Conservation (phyloP, 2,113 vertebrate genomes). For the Cololabis saira region DNA sequence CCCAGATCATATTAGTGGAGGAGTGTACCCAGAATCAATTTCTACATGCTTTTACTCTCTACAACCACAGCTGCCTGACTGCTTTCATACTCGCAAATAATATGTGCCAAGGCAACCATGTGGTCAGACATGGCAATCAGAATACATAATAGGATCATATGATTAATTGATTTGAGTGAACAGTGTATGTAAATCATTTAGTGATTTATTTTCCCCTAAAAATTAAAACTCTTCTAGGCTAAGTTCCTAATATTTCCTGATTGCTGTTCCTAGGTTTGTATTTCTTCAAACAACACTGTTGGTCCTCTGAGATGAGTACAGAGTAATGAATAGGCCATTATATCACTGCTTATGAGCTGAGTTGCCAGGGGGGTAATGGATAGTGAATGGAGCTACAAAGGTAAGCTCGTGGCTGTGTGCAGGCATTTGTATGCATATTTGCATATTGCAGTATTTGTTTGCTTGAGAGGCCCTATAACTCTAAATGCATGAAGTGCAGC, state of each 20-base stretch:
- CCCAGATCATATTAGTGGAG: slow-evolving; percentile 75
- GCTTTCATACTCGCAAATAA: slow-evolving; percentile 63
- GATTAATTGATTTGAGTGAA: slow-evolving; percentile 63
- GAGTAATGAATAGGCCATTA: slow-evolving; percentile 56
- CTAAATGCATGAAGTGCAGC: slow-evolving; percentile 25
- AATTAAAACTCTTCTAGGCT: neutral
- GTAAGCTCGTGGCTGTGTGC: slow-evolving; percentile 13
- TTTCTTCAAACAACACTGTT: neutral
- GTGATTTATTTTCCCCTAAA: slow-evolving; percentile 29
- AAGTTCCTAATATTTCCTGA: neutral
- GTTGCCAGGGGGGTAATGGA: slow-evolving; percentile 28
- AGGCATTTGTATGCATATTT: slow-evolving; percentile 24
- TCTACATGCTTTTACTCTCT: slow-evolving; percentile 75
- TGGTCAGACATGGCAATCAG: slow-evolving; percentile 61
- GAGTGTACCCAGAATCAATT: slow-evolving; percentile 78
- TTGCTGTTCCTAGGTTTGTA: neutral
- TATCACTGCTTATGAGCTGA: slow-evolving; percentile 34
- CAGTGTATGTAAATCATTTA: slow-evolving; percentile 38
- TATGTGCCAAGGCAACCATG: slow-evolving; percentile 58
- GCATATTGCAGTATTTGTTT: slow-evolving; percentile 32
- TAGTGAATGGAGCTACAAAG: slow-evolving; percentile 26
- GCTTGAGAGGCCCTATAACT: slow-evolving; percentile 8
- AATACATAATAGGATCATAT: slow-evolving; percentile 61
- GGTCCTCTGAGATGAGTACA: slow-evolving; percentile 32
- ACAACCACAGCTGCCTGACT: slow-evolving; percentile 71